Base-by-base conservation (phyloP, 2,888 invertebrate genomes). In the Dromius quadrimaculatus region DNA sequence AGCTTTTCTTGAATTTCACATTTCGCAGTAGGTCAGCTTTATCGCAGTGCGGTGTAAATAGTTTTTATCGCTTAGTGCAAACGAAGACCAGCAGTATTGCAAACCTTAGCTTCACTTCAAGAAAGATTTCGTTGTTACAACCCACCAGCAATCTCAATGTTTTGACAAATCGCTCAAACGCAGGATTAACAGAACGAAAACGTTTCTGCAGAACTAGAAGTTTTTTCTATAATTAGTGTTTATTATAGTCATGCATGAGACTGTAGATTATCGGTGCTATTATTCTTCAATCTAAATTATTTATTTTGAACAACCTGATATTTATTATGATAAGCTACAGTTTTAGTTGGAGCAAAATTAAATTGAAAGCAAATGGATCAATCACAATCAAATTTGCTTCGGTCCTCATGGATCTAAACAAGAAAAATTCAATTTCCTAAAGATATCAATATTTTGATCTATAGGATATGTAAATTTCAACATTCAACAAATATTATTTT, bases 11-110 rank as follows among this genome's bases (percentile, higher is more conserved):
- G 13, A 50, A 50, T 50, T 50, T 50, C 50, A 4, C 28, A 50
- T 50, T 50, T 50, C 23, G 50, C 13, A 28, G 13, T 28, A 50
- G 28, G 50, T 50, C 50, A 50, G 22, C 28, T 50, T 50, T 50
- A 50, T 50, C 50, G 50, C 50, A 50, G 15, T 50, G 50, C 50
- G 28, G 50, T 23, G 23, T 50, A 50, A 50, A 50, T 50, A 50
- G 50, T 50, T 50, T 50, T 50, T 50, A 50, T 28, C 50, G 50
- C 50, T 11, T 50, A 28, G 28, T 17, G 28, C 5, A 28, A 50
- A 50, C 28, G 28, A 28, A 50, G 28, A 28, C 50, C 28, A 47
- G 6, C 22, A 50, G 13, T 8, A 28, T 28, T 47, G 17, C 17
- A 9, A 11, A 19, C n/a, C 45, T 5, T 3, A 20, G 41, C 9